Evolutionary conservation across 2,888 invertebrate genomes (phyloP), one percentile per base, ranked within the genome.

Genomic region (Cyaniris semiargus): DNA sequence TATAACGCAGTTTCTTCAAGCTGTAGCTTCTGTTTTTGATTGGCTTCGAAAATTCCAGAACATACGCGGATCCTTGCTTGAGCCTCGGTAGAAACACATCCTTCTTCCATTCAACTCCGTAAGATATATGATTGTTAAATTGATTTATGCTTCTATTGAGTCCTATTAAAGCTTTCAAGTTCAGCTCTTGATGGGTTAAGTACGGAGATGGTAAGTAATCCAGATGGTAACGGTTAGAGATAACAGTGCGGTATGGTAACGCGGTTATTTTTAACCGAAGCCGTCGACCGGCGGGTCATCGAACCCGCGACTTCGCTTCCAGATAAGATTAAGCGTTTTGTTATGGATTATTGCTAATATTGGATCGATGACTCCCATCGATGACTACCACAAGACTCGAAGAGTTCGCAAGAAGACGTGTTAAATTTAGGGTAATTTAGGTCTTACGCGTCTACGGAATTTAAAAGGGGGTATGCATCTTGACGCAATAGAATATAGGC

Each of bases 201-300:
- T 66, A 5, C 5, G 5, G 13, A 66, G 66, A 66, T 15, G 27
- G 66, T 66, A 66, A 66, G 66, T 23, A 60, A 60, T 66, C 66
- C 66, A 66, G 66, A 76, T 77, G 70, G 71, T 75, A 75, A 76
- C 71, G 34, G 71, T 71, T 76, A 71, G 56, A 71, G 78, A 75
- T 76, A 77, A 75, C 56, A 56, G 78, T 79, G 83, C 81, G 82
- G 83, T 84, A 88, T 88, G 86, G 87, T 84, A 72, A 79, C 83
- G 82, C 84, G 76, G 87, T 86, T 92, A 92, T 92, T 91, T 91
- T 89, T 91, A 92, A 85, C 82, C 83, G 85, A 86, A 84, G 83
- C 82, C 85, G 80, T 78, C 89, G 90, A 82, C 86, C 85, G 84
- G 70, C 79, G 83, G 86, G 85, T 87, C 90, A 83, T 83, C 84